Evolutionary conservation across 2,888 invertebrate genomes (phyloP), one percentile per base, ranked within the genome.

Genomic region (Electrophaes corylata): DNA sequence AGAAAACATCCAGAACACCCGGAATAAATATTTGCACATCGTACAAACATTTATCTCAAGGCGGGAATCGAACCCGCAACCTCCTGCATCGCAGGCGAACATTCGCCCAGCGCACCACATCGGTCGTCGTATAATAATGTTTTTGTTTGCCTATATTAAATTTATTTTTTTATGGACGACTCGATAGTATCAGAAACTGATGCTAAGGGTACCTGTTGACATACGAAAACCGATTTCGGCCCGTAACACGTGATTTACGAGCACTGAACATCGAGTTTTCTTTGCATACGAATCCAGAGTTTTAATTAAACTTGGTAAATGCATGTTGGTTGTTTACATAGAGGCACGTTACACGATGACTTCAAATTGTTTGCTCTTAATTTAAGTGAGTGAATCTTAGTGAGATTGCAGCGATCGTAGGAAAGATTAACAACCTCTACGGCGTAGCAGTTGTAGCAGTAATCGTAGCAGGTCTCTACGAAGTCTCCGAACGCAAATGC

Each of bases 281-380:
- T 52, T 57, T 57, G 43, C 48, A 48, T 44, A 48, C 46, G 29
- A 48, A 39, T 43, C 39, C 14, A 12, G 57, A 41, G 51, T 57
- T 57, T 57, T 53, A 57, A 57, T 57, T 57, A 57, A 35, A 47
- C 47, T 47, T 5, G 40, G 46, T 44, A 56, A 39, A 39, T 44
- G 20, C 26, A 47, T 37, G 29, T 40, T 46, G 31, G 35, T 41
- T 12, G 23, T 41, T 19, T 46, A 50, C 44, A 33, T 39, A 23
- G 11, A 12, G 29, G 12, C 20, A 40, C 40, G 14, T 29, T 37
- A 37, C 40, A n/a, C 26, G 31, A 18, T 14, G 14, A 19, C 49
- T 31, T 41, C 5, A 40, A 49, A 40, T n/a, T 49, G 29, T 19
- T 29, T 31, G 40, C 12, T 40, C 12, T 23, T 31, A 14, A 12